Base-by-base conservation (phyloP, 2,888 invertebrate genomes). In the Trissonchulus sp. region DNA sequence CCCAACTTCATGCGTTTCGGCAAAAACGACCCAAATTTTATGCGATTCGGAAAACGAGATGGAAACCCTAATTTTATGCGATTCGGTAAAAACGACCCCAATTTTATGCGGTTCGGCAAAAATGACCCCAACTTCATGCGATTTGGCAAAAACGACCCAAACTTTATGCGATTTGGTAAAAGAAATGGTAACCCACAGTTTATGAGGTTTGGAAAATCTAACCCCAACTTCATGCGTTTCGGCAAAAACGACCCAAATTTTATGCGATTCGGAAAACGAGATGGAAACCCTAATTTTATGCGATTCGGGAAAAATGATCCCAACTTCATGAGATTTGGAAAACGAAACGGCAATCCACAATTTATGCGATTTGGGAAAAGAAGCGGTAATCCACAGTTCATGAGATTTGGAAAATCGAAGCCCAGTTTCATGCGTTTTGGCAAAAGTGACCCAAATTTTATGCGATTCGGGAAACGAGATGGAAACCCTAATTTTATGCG, bases 1-100 rank as follows among this genome's bases (percentile, higher is more conserved):
- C 82, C 82, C 30, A 83, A 83, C 78, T 83, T 83, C 78, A 77
- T 83, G 72, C 78, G 83, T 8, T 83, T 83, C 75, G 83, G 83
- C 73, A 82, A 81, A 77, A 74, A 79, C 68, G 60, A 60, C 18
- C 65, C 65, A 30, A 65, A 65, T 65, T 65, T 65, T 34, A 65
- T 65, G 15, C 65, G 65, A 8, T 65, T 65, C 34, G 60, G 60
- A 60, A 30, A 3, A 18, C 33, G 15, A 2, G 71, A 69, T 18
- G 72, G 30, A 23, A 76, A 75, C 28, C 79, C 80, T 31, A 80
- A 81, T 78, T 82, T 82, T 77, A 75, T 82, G 73, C 76, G 82
- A 36, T 82, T 81, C 75, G 82, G 81, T 73, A 80, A 80, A 74
- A 63, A 60, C 1, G 69, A 28, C n/a, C 82, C 82, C 3, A 82